phyloP scores from a whole-genome alignment of 2,888 invertebrate genomes.

The Drosophila mercatorum region DNA sequence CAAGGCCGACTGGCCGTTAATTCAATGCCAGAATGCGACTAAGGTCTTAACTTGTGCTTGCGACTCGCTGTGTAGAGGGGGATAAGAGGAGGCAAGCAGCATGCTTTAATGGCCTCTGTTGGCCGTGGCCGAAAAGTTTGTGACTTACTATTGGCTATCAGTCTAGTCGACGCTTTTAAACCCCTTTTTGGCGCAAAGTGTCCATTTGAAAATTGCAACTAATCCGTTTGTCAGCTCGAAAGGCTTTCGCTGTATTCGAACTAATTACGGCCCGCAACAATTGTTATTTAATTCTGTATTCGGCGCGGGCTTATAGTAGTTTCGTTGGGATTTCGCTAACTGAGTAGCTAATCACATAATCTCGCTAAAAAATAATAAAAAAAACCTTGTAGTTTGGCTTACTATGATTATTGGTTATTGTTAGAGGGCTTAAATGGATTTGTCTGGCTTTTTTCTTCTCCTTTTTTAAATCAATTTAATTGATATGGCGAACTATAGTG shows the following conservation, averaged over 20 bases:
- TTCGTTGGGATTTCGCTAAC: slow-evolving; percentile 38
- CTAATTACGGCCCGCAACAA: slow-evolving; percentile 52
- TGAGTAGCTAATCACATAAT: slow-evolving; percentile 51
- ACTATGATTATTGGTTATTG: slow-evolving; percentile 4
- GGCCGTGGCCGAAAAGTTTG: slow-evolving; percentile 26
- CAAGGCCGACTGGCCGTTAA: slow-evolving; percentile 46
- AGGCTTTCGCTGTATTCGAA: slow-evolving; percentile 37
- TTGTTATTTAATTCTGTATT: slow-evolving; percentile 4
- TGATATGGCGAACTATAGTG: slow-evolving; percentile 22
- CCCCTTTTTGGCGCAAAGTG: slow-evolving; percentile 17
- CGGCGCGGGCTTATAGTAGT: slow-evolving; percentile 26
- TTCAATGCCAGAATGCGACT: slow-evolving; percentile 42
- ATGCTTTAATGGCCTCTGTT: slow-evolving; percentile 20
- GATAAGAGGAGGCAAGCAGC: no score
- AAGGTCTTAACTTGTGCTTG: slow-evolving; percentile 59
- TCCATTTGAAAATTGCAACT: slow-evolving; percentile 44
- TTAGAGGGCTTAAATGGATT: slow-evolving; percentile 6
- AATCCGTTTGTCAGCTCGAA: slow-evolving; percentile 36
- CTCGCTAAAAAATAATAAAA: slow-evolving; percentile 9
- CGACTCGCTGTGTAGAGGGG: not conserved
- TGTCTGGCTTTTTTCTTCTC: slow-evolving; percentile 5
- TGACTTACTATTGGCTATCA: slow-evolving; percentile 19
- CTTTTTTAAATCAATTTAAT: slow-evolving; percentile 48
- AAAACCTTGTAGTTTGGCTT: not conserved
- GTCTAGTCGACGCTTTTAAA: slow-evolving; percentile 9